Percentiles rank a stretch among this genome's conserved stretches.
Evolutionary conservation across 2,888 invertebrate genomes (phyloP).

Genomic region (Xanthorhoe spadicearia): DNA sequence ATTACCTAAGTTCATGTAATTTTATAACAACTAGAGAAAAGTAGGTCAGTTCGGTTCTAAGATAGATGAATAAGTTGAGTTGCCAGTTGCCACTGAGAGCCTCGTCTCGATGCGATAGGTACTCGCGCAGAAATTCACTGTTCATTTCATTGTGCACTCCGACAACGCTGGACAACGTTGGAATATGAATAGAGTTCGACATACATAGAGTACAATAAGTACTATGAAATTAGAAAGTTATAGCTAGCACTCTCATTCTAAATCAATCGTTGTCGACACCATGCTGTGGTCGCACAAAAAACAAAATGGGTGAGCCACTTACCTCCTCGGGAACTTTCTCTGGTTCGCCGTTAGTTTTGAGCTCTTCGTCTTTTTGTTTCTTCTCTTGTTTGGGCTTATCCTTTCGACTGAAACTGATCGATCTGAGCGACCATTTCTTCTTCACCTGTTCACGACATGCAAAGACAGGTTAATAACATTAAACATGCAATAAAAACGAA

Average conservation of each 20-base stretch:
- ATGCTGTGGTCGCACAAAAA: conserved; percentile 24
- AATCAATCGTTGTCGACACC: conserved; percentile 33
- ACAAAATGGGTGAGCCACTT: conserved; percentile 55
- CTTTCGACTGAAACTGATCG: conserved; percentile 94
- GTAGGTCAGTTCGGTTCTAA: conserved; percentile 57
- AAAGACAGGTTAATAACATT: conserved; percentile 54
- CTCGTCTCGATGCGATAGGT: conserved; percentile 45
- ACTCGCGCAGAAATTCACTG: conserved; percentile 39
- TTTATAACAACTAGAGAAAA: conserved; percentile 51
- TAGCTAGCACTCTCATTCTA: conserved; percentile 46
- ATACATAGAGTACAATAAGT: conserved; percentile 38
- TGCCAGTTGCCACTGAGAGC: conserved; percentile 35
- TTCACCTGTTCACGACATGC: conserved; percentile 85
- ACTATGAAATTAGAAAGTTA: conserved; percentile 61
- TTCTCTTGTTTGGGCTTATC: conserved; percentile 94
- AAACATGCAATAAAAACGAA: conserved; percentile 52
- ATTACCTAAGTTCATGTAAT: conserved; percentile 38
- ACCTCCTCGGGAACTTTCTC: conserved; percentile 88
- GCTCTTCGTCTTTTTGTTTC: conserved; percentile 84
- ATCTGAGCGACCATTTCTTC: conserved; percentile 96
- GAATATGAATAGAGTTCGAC: conserved; percentile 54
- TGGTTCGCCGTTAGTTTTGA: conserved; percentile 85
- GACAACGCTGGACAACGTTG: conserved; percentile 51
- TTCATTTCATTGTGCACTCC: conserved; percentile 51
- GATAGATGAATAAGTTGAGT: conserved; percentile 50